A percentile compares a stretch with the other conserved stretches of the same genome.
Conservation (phyloP, 2,797 vertebrate genomes). For the Toxotes lorentzi region DNA sequence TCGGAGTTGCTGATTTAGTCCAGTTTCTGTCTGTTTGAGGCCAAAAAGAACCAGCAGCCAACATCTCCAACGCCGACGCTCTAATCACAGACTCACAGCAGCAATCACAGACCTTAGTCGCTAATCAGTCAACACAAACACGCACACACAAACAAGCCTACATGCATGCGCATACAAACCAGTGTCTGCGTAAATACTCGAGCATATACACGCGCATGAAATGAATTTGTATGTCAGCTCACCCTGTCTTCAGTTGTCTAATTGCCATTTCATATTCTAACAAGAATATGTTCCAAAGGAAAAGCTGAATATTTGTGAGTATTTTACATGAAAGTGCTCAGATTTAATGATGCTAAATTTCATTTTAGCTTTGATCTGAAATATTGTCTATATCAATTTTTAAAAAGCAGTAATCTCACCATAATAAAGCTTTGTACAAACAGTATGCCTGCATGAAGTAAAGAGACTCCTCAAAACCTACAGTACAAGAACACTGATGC, state of each 20-base stretch:
- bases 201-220: not conserved
- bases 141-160: constrained; percentile 27
- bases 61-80: constrained; percentile 45
- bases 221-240: not conserved
- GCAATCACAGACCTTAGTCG: constrained; percentile 55
- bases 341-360: constrained; percentile 3
- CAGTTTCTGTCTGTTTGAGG: constrained; percentile 36
- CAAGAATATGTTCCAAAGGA: not conserved
- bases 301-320: not conserved
- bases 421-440: not conserved
- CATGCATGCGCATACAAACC: constrained; percentile 16
- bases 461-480: constrained; percentile 26
- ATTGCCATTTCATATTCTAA: constrained; percentile 17
- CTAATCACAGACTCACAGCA: constrained; percentile 63
- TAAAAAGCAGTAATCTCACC: not conserved
- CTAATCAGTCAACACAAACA: constrained; percentile 62
- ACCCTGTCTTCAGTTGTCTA: constrained; percentile 1
- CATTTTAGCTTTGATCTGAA: not conserved
- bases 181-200: constrained; percentile 2
- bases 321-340: constrained; percentile 17
- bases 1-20: constrained; percentile 37
- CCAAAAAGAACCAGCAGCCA: constrained; percentile 54
- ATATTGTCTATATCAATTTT: not conserved
- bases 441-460: constrained; percentile 2
- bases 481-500: constrained; percentile 4